phyloP scores from a whole-genome alignment of 2,888 invertebrate genomes.

The Steinernema hermaphroditum region DNA sequence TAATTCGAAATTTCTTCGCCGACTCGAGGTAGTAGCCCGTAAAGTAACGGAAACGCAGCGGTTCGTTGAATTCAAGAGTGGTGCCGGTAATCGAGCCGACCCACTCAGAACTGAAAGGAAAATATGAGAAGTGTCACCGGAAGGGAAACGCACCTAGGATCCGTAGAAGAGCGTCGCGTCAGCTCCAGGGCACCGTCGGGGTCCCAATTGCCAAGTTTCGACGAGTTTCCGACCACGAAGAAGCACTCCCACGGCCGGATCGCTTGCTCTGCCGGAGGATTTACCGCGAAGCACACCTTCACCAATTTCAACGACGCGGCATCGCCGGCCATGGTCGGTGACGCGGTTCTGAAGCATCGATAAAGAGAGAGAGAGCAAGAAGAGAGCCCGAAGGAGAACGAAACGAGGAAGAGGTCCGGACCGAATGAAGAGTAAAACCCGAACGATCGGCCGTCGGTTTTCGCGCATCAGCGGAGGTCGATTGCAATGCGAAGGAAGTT shows the following conservation, averaged over 20 bases:
- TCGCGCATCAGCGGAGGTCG: background rate
- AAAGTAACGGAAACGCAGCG: constrained; percentile 60
- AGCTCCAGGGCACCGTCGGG: constrained; percentile 52
- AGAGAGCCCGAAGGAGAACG: no score
- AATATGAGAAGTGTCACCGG: background rate
- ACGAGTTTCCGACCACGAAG: constrained; percentile 51
- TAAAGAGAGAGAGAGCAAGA: no score
- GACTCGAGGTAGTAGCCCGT: constrained; percentile 54
- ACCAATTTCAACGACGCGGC: background rate
- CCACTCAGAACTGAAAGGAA: constrained; percentile 45
- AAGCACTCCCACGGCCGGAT: constrained; percentile 48
- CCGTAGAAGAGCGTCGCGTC: constrained; percentile 35
- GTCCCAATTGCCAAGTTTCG: constrained; percentile 56
- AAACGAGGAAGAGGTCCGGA: no score
- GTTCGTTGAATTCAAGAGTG: constrained; percentile 36
- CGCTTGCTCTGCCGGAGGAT: background rate
- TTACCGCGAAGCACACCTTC: constrained; percentile 30
- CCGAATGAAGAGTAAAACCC: background rate
- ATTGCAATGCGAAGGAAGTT: background rate
- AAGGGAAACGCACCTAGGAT: constrained; percentile 35
- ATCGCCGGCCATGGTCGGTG: no score
- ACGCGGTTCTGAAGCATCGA: no score
- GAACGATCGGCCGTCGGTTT: background rate
- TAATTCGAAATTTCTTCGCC: constrained; percentile 37
- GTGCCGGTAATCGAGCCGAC: constrained; percentile 45